Evolutionary conservation across 2,888 invertebrate species (phyloP).

Genomic region (Lithophane ornitopus): DNA sequence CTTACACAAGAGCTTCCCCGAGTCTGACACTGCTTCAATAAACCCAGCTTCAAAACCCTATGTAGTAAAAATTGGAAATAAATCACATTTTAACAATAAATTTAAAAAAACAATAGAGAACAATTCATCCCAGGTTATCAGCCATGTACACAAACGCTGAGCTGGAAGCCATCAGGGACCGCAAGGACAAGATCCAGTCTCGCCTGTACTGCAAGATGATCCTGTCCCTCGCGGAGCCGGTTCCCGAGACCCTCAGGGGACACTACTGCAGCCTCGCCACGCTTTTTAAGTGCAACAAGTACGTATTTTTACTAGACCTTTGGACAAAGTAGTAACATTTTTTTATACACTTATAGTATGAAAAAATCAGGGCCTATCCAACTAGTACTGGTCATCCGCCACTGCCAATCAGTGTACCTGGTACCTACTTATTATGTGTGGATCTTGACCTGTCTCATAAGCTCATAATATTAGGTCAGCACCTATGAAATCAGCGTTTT

Average conservation of each 20-base stretch:
- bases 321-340: neutral
- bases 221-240: constrained; percentile 93
- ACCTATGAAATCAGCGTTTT: no score
- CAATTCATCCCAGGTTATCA: constrained; percentile 91
- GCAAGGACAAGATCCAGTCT: constrained; percentile 97
- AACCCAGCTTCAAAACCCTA: no score
- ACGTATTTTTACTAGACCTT: constrained; percentile 34
- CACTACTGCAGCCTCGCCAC: constrained; percentile 95
- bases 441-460: neutral
- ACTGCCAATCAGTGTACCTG: neutral
- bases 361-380: no score
- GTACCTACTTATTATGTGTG: neutral
- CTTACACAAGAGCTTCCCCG: no score
- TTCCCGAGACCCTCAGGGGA: constrained; percentile 94
- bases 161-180: constrained; percentile 95
- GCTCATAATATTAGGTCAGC: no score
- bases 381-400: neutral
- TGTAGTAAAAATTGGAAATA: no score
- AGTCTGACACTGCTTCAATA: no score
- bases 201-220: constrained; percentile 96
- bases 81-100: no score
- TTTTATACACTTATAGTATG: neutral
- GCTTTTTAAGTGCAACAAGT: constrained; percentile 93
- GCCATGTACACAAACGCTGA: constrained; percentile 97
- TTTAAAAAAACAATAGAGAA: neutral